A percentile compares a stretch with the other conserved stretches of the same genome.
Evolutionary conservation across 2,113 vertebrate species (phyloP).

Genomic region (Sinocyclocheilus maitianheensis): DNA sequence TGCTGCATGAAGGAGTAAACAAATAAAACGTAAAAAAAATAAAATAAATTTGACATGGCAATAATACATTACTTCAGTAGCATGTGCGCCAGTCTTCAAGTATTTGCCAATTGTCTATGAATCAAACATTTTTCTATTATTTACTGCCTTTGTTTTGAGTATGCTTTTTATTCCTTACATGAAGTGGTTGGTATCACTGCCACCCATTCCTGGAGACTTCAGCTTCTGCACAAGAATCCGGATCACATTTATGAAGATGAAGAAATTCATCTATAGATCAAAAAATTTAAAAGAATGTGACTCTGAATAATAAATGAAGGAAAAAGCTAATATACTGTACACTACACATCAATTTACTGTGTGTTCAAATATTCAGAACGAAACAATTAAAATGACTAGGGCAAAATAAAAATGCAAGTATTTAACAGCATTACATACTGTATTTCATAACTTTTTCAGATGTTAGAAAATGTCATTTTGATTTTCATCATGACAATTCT

Average conservation of each 20-base stretch:
- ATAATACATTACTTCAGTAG: neutral
- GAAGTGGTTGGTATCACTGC: slow-evolving; percentile 74
- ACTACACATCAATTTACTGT: neutral
- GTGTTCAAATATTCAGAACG: neutral
- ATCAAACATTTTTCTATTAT: neutral
- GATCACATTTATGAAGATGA: slow-evolving; percentile 80
- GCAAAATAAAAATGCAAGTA: neutral
- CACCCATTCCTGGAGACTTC: slow-evolving; percentile 73
- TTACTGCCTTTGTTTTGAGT: neutral
- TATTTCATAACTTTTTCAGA: too few species aligned
- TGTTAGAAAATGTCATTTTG: neutral
- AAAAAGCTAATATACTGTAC: neutral
- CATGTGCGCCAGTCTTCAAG: neutral
- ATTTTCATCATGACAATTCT: neutral
- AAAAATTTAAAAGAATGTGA: neutral
- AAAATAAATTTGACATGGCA: neutral
- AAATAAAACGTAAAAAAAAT: too few species aligned
- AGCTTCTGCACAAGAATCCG: slow-evolving; percentile 79
- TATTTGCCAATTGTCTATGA: neutral
- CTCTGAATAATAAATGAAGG: neutral
- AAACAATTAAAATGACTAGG: neutral
- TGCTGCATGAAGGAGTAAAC: neutral
- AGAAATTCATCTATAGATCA: slow-evolving; percentile 71
- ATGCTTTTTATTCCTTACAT: slow-evolving; percentile 65
- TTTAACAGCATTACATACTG: too few species aligned